Percentiles rank a stretch among this genome's conserved stretches.
Conservation (phyloP, 2,888 invertebrate genomes). For the Tenthredo amoena region DNA sequence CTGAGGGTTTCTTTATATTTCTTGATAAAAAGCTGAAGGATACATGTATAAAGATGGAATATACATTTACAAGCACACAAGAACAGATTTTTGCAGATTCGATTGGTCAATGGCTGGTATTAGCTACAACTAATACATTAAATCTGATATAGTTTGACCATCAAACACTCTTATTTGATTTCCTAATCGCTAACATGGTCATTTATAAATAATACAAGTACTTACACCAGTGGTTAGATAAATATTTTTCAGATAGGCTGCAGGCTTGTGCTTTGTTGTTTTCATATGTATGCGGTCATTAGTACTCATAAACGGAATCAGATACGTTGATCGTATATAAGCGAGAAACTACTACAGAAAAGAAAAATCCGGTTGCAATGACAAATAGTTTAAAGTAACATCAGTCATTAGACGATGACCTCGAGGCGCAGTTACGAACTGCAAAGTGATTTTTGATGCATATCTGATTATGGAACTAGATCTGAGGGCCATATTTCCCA, state of each 20-base stretch:
- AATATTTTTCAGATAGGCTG: too few species aligned
- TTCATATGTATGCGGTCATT: not conserved
- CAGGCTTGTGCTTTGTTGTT: not conserved
- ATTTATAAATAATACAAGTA: not conserved
- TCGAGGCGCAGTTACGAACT: too few species aligned
- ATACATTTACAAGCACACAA: not conserved
- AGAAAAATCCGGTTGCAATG: not conserved
- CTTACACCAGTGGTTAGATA: not conserved
- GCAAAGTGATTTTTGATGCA: not conserved
- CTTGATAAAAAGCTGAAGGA: not conserved
- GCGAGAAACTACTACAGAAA: not conserved
- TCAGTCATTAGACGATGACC: not conserved
- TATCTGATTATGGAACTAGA: not conserved
- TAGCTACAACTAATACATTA: not conserved
- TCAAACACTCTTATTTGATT: not conserved
- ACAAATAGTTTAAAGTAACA: constrained; percentile 2
- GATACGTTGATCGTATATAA: not conserved
- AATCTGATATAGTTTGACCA: not conserved
- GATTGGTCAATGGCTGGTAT: not conserved
- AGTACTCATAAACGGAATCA: not conserved
- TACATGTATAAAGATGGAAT: not conserved
- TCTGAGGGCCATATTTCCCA: not conserved
- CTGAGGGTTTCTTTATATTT: not conserved
- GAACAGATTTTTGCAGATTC: not conserved
- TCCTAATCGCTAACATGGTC: not conserved